phyloP scores from a whole-genome alignment of 1,140 invertebrate genomes.

The Nixonia krombeini region DNA sequence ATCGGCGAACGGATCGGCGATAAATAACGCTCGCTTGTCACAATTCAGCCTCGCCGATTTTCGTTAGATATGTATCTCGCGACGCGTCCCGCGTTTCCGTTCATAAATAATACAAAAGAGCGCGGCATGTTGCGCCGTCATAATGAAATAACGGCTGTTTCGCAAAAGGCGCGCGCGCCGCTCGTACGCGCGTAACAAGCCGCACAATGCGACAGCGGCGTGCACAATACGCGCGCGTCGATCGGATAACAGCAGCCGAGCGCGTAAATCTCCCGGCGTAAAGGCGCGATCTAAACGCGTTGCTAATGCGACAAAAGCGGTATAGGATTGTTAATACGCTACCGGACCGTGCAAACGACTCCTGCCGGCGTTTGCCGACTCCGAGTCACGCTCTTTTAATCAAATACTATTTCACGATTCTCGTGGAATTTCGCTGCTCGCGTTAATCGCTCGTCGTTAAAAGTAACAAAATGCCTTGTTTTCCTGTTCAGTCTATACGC shows the following conservation, averaged over 20 bases:
- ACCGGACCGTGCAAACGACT: neutral
- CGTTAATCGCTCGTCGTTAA: no score
- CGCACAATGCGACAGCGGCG: conserved; percentile 28
- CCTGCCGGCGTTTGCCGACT: no score
- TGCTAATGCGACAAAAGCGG: conserved; percentile 16
- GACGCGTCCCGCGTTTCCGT: neutral
- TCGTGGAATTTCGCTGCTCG: no score
- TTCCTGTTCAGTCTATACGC: no score
- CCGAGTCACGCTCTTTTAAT: no score
- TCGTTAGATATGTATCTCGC: conserved; percentile 21
- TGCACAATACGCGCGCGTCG: conserved; percentile 13
- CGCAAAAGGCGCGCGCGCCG: conserved; percentile 26
- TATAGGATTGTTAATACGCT: conserved; percentile 5
- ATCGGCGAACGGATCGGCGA: no score
- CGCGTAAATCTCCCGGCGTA: conserved; percentile 30
- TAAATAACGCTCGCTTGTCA: no score
- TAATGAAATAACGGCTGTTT: conserved; percentile 36
- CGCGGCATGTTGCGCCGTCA: conserved; percentile 19
- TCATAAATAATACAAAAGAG: conserved; percentile 42
- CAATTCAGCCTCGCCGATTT: no score
- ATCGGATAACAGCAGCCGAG: conserved; percentile 29
- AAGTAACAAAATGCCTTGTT: no score
- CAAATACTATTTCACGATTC: no score
- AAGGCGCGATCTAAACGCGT: conserved; percentile 19
- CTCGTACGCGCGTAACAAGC: conserved; percentile 33